These are phyloP conservation scores for Oikopleura vanhoeffeni DNA, from an alignment of 23 tunicate species.

Conservation along the genomic window DNA sequence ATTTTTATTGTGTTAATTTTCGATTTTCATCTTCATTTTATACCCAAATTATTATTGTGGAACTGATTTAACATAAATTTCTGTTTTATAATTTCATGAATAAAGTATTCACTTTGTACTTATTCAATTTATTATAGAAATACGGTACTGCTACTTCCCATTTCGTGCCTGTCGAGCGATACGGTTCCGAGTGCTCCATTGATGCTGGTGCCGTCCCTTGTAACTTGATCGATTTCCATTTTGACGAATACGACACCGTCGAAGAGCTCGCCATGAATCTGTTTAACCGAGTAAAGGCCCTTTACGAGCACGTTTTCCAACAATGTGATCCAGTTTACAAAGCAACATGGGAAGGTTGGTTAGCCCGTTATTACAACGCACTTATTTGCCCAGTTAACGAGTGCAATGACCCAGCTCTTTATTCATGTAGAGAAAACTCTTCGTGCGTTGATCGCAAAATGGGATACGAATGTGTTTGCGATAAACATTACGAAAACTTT, in stretches of 20 bases:
- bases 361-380: not conserved
- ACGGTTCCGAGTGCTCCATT: not conserved
- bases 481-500: not conserved
- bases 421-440: not conserved
- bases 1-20: too few species aligned
- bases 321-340: not conserved
- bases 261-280: not conserved
- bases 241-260: not conserved
- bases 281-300: not conserved
- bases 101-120: too few species aligned
- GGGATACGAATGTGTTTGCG: conserved; percentile 1
- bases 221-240: not conserved
- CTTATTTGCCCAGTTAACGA: conserved; percentile 13
- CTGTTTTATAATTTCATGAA: too few species aligned
- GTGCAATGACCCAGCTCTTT: not conserved
- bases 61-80: too few species aligned
- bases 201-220: conserved; percentile 15
- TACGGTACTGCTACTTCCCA: not conserved
- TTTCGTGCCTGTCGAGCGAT: not conserved
- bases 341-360: not conserved
- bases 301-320: not conserved
- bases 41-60: too few species aligned
- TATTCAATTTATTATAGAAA: not conserved
- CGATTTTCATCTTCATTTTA: too few species aligned
- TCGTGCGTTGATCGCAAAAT: not conserved